These are phyloP conservation scores for Drosophila carrolli DNA, from an alignment of 1,140 invertebrate genomes.

Conservation along the genomic window DNA sequence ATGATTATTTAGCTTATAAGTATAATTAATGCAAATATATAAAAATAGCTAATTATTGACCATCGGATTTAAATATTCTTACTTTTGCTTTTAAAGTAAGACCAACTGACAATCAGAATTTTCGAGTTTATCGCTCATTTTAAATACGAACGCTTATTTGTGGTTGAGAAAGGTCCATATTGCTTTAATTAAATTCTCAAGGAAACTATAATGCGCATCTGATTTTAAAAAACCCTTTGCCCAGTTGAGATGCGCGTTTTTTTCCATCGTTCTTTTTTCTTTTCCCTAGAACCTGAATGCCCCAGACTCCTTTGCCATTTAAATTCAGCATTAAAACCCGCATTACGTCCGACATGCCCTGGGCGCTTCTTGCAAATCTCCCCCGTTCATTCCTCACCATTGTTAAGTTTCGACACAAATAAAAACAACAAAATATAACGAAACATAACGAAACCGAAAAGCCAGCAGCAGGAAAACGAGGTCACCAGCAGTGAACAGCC, in stretches of 20 bases:
- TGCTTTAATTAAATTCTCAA: not conserved
- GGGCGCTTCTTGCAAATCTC: constrained; percentile 11
- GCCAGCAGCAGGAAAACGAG: constrained; percentile 44
- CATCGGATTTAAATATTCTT: too few relatives aligned
- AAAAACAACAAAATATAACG: constrained; percentile 37
- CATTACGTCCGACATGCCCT: constrained; percentile 5
- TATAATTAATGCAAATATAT: too few relatives aligned
- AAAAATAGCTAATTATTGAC: too few relatives aligned
- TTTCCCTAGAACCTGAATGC: not conserved
- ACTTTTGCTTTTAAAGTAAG: too few relatives aligned
- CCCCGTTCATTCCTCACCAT: constrained; percentile 7
- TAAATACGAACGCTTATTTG: not conserved
- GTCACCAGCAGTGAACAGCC: constrained; percentile 41
- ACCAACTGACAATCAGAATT: too few relatives aligned
- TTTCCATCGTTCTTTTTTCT: not conserved
- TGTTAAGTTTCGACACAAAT: constrained; percentile 50
- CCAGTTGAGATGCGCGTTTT: not conserved
- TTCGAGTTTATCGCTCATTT: too few relatives aligned
- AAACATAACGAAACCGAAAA: constrained; percentile 33
- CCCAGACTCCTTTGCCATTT: not conserved
- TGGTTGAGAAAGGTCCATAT: not conserved
- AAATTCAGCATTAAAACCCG: constrained; percentile 14
- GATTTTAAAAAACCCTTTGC: not conserved
- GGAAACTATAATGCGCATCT: not conserved
- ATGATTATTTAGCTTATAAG: too few relatives aligned